These are phyloP conservation scores for Nesoenas mayeri DNA, from an alignment of 2,113 vertebrate species.

Conservation along the genomic window DNA sequence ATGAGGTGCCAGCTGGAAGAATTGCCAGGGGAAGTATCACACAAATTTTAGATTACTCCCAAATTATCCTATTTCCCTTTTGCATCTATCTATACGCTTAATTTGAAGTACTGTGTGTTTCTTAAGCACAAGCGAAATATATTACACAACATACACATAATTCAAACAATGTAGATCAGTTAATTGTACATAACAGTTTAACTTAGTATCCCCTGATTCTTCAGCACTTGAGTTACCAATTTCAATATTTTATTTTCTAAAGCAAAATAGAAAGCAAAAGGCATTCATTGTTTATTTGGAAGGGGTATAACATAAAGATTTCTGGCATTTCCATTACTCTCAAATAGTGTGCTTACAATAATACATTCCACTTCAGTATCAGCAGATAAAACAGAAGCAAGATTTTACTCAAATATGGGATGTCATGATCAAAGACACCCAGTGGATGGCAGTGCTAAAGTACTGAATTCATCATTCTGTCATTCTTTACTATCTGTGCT, in stretches of 20 bases:
- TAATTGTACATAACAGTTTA: neutral
- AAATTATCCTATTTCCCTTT: neutral
- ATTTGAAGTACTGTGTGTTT: neutral
- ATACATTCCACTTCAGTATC: neutral
- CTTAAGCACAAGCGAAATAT: neutral
- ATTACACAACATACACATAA: neutral
- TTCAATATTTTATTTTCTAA: neutral
- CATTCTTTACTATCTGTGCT: neutral
- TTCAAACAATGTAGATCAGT: neutral
- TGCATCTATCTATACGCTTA: neutral
- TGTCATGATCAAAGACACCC: neutral
- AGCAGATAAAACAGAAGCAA: neutral
- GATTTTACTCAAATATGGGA: neutral
- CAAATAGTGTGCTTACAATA: neutral
- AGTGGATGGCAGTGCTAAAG: slow-evolving; percentile 8
- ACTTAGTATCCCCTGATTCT: neutral
- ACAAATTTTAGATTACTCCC: neutral
- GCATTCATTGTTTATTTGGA: neutral
- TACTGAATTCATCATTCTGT: neutral
- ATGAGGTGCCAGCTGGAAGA: neutral
- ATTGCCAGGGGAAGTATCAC: neutral
- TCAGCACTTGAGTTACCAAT: neutral
- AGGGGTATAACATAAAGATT: neutral
- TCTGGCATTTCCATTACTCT: neutral
- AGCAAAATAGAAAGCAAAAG: neutral